Base-by-base conservation (phyloP, 2,888 invertebrate genomes). In the Drosophila histrio region DNA sequence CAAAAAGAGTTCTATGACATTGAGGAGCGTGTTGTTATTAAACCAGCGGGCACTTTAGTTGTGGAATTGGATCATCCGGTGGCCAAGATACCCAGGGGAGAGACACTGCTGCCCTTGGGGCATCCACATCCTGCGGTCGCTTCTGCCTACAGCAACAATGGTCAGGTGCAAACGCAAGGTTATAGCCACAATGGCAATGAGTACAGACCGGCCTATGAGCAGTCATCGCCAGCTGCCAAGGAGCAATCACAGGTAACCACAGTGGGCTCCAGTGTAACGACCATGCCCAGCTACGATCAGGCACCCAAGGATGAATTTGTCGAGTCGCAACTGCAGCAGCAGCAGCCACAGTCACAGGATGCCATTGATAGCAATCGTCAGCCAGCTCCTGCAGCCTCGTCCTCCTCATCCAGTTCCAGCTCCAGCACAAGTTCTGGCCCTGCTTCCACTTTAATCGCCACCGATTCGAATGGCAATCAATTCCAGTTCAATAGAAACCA, bases 1-100 rank as follows among this genome's bases (percentile, higher is more conserved):
- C 93, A 94, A 76, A 94, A 94, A 88, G 93, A 94, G 83, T 94
- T 94, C 89, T 94, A 94, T 88, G 94, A 94, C 77, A 93, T 94
- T 71, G 94, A 94, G 79, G 94, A 94, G 78, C 92, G 93, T 44
- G 93, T 94, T 19, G 91, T 94, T 15, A 92, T 94, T 39, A 93
- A 94, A 22, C 94, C 94, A 0, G 94, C 93, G 3, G 94, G 94
- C 24, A 94, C 93, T 8, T 93, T 94, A 24, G 92, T 94, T 3
- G 92, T 94, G 0, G 94, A 94, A 73, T 90, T 94, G 9, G 93
- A 94, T 69, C 93, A 93, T 69, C 94, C 94, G 0, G 92, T 93
- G 15, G 93, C 94, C 9, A 94, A 94, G 80, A 91, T 92, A 26
- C 93, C 93, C 39, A 92, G 91, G 71, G 91, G 92, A 1, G 92